phyloP scores from a whole-genome alignment of 2,113 vertebrate species.

The Phyllostomus hastatus region DNA sequence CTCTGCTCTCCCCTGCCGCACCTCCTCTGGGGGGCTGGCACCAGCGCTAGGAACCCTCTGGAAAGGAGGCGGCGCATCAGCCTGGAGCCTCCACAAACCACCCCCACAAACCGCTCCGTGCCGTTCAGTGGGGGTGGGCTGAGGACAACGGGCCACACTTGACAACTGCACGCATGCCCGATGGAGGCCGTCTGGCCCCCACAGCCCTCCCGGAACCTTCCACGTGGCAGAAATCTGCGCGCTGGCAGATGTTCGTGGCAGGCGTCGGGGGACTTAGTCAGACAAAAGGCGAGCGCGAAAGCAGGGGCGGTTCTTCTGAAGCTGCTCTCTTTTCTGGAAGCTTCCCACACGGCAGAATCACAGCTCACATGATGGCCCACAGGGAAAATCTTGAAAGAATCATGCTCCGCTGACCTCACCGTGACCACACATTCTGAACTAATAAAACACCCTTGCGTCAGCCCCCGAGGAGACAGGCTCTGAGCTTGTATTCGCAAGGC shows the following conservation, averaged over 20 bases:
- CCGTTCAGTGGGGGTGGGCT: not conserved
- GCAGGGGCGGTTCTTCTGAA: slow-evolving; percentile 14
- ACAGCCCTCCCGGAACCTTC: slow-evolving; percentile 19
- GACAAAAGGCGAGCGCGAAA: not conserved
- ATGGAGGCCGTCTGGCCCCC: not conserved
- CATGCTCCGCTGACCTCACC: slow-evolving; percentile 49
- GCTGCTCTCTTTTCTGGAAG: slow-evolving; percentile 36
- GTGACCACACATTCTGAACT: slow-evolving; percentile 60
- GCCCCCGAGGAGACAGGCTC: not conserved
- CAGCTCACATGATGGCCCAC: slow-evolving; percentile 55
- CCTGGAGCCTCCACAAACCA: not conserved
- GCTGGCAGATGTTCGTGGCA: not conserved
- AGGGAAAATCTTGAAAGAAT: slow-evolving; percentile 51
- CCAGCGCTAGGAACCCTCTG: not conserved
- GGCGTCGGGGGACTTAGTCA: not conserved
- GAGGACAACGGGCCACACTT: not conserved
- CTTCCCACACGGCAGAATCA: slow-evolving; percentile 15
- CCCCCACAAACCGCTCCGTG: no score
- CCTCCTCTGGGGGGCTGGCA: not conserved
- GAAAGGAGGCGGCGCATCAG: not conserved
- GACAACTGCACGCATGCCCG: not conserved
- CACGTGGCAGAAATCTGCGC: not conserved
- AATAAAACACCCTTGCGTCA: slow-evolving; percentile 52
- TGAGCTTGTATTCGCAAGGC: not conserved
- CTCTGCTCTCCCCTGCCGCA: slow-evolving; percentile 20